Evolutionary conservation across 2,888 invertebrate genomes (phyloP).

Genomic region (Noctua janthe): DNA sequence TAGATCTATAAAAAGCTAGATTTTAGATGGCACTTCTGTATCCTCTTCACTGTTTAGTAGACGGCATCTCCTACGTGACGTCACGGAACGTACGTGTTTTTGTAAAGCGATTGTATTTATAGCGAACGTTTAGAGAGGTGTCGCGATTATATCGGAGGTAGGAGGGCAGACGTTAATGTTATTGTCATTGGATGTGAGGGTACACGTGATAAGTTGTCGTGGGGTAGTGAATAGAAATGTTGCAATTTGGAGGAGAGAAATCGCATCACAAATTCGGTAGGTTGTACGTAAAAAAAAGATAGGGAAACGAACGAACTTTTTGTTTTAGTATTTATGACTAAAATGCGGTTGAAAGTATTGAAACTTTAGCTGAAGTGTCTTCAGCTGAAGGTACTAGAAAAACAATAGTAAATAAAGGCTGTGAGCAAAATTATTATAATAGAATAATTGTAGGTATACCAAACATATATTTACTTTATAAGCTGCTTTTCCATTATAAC

Average conservation of each 20-base stretch:
- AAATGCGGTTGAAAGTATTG: not conserved
- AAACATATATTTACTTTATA: not conserved
- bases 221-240: constrained; percentile 17
- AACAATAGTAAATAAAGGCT: not conserved
- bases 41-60: not conserved
- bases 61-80: constrained; percentile 26
- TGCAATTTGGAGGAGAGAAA: not conserved
- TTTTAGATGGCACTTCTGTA: constrained; percentile 21
- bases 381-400: not conserved
- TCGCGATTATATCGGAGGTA: constrained; percentile 20
- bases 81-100: constrained; percentile 27
- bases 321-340: not conserved
- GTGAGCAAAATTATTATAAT: not conserved
- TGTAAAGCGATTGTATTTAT: constrained; percentile 43
- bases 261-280: not conserved
- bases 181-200: constrained; percentile 31
- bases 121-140: constrained; percentile 29
- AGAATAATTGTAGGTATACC: not conserved
- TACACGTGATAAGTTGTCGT: not conserved
- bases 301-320: not conserved
- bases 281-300: not conserved
- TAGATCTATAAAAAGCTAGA: not conserved
- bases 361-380: not conserved
- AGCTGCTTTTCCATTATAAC: constrained; percentile 1
- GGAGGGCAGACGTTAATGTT: constrained; percentile 31